phyloP scores from a whole-genome alignment of 2,888 invertebrate species.

The Aphelenchoides bicaudatus region DNA sequence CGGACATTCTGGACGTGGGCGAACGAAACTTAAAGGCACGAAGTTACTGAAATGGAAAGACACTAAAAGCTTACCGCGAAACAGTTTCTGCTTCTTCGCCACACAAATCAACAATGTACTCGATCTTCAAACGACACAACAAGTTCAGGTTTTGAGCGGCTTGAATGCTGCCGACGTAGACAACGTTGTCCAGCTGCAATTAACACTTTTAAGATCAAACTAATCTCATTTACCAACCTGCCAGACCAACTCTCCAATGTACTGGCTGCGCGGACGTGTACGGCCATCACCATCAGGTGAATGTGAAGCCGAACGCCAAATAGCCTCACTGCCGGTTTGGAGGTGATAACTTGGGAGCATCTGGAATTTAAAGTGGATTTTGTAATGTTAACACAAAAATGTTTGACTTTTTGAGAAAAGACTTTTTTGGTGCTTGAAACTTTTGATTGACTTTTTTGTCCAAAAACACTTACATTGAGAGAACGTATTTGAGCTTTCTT shows the following conservation, averaged over 20 bases:
- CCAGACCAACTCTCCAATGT: constrained; percentile 48
- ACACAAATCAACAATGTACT: constrained; percentile 63
- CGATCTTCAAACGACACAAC: constrained; percentile 63
- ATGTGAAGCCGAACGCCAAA: constrained; percentile 9
- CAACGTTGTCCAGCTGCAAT: constrained; percentile 45
- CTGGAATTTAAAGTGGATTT: too few relatives aligned
- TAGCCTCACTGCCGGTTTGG: background rate
- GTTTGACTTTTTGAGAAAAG: too few relatives aligned
- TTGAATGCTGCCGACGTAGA: constrained; percentile 63
- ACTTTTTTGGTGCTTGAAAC: too few relatives aligned
- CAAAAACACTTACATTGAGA: too few relatives aligned
- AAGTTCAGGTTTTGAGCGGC: constrained; percentile 63
- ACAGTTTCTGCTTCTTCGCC: constrained; percentile 36
- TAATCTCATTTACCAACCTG: constrained; percentile 28
- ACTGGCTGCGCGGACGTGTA: constrained; percentile 28
- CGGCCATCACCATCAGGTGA: background rate
- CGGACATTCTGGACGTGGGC: constrained; percentile 39
- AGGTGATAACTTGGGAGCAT: too few relatives aligned
- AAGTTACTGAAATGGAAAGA: too few relatives aligned
- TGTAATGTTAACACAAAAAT: too few relatives aligned
- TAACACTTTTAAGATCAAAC: constrained; percentile 1
- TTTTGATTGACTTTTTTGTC: too few relatives aligned
- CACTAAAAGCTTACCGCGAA: background rate
- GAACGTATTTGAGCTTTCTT: too few relatives aligned
- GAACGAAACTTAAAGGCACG: background rate